Conservation (phyloP, 2,797 vertebrate species). For the Nannoperca australis region DNA sequence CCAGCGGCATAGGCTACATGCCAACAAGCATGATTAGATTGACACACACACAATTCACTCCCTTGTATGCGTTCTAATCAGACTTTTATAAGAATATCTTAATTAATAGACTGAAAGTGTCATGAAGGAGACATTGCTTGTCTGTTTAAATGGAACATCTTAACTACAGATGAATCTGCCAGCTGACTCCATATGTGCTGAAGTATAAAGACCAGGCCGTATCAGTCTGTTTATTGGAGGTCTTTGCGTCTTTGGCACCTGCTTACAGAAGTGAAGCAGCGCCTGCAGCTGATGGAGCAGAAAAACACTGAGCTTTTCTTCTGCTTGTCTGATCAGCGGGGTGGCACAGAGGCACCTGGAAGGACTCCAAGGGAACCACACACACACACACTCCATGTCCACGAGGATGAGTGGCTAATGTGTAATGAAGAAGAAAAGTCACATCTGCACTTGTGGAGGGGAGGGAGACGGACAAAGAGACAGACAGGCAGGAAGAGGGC, state of each 20-base stretch:
- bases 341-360: conserved; percentile 79
- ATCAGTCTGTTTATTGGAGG: not conserved
- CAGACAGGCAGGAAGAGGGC: not conserved
- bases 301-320: conserved; percentile 89
- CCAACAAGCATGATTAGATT: conserved; percentile 30
- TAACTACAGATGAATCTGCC: not conserved
- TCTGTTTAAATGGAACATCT: not conserved
- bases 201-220: not conserved
- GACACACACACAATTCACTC: not conserved
- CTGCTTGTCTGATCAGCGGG: conserved; percentile 82
- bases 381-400: conserved; percentile 29
- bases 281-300: conserved; percentile 82
- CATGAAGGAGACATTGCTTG: not conserved
- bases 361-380: conserved; percentile 72
- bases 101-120: not conserved
- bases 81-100: not conserved
- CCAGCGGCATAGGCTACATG: conserved; percentile 25
- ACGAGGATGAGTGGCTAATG: conserved; percentile 68
- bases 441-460: conserved; percentile 73
- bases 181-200: not conserved
- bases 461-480: not conserved
- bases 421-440: conserved; percentile 80
- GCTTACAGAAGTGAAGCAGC: conserved; percentile 81
- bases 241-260: conserved; percentile 82
- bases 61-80: not conserved